Base-by-base conservation (phyloP, 2,888 invertebrate genomes). In the Cordilura impudica region DNA sequence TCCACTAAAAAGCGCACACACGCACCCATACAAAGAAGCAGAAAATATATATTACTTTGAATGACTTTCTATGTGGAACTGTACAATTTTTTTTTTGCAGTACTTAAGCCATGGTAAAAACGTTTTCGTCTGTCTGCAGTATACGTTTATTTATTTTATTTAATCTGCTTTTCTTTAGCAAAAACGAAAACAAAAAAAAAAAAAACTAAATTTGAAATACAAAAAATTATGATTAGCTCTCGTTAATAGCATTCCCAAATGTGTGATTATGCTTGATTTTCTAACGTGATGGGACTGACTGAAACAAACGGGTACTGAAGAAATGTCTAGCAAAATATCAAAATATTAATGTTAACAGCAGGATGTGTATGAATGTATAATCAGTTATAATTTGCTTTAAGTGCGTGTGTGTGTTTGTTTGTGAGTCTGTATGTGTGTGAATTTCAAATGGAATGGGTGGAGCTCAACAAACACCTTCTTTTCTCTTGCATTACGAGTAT, bases 261-360 rank as follows among this genome's bases (percentile, higher is more conserved):
- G 83, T 81, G 82, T 80, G 82, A 83, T 84, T 84, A 82, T 82
- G 78, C 82, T 83, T 83, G 82, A 84, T 83, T 83, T 83, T 78
- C 66, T 80, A 80, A 73, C 83, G 81, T 81, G 83, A 82, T 81
- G 81, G 76, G 82, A 81, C 81, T 71, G 53, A 49, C 53, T 43
- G 74, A 61, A 53, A 4, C n/a, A 31, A 31, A 31, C 31, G 12
- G 35, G n/a, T 3, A n/a, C n/a, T 45, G 70, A 70, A 63, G n/a
- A 16, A 18, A 49, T 26, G 21, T 54, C 31, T 35, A 45, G 51
- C 51, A 3, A 53, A 45, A 45, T 63, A 14, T 26, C 63, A 71
- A 43, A 75, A 72, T 60, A 73, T 76, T 70, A 78, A 74, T 58
- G 56, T 78, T 78, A 71, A 71, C 74, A 74, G 74, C 74, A 73